These are phyloP conservation scores for Otolemur crassicaudatus DNA, from an alignment of 2,797 vertebrate species.

Conservation along the genomic window DNA sequence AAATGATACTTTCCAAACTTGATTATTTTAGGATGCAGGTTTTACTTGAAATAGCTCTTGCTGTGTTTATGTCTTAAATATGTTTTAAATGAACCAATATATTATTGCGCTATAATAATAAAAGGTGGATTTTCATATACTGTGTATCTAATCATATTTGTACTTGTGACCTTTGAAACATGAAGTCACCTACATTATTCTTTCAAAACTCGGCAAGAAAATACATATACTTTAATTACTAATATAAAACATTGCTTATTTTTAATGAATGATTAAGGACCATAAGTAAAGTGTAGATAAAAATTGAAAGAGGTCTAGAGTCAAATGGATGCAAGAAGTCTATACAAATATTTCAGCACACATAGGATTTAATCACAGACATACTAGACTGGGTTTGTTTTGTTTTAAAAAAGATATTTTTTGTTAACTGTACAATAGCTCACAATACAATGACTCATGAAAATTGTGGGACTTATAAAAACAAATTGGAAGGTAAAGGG, in stretches of 20 bases:
- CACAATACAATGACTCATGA: constrained; percentile 13
- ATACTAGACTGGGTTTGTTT: neutral
- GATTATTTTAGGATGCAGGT: constrained; percentile 2
- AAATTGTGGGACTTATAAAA: neutral
- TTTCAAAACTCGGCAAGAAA: constrained; percentile 19
- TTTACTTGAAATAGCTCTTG: constrained; percentile 22
- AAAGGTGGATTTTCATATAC: neutral
- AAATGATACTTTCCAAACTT: constrained; percentile 28
- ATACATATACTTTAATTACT: constrained; percentile 9
- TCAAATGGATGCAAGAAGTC: neutral
- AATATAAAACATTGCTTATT: neutral
- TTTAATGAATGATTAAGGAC: constrained; percentile 6
- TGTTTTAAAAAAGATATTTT: neutral
- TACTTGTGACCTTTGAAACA: constrained; percentile 38
- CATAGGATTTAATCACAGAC: neutral
- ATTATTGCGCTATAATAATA: neutral
- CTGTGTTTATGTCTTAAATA: neutral
- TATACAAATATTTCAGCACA: neutral
- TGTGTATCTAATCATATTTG: constrained; percentile 9
- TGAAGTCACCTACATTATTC: neutral
- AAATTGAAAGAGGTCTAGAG: neutral
- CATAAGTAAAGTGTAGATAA: neutral
- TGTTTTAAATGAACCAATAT: neutral
- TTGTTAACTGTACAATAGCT: neutral
- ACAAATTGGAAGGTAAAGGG: neutral